These are phyloP conservation scores for Asbolus verrucosus DNA, from an alignment of 1,140 invertebrate genomes.

Conservation along the genomic window DNA sequence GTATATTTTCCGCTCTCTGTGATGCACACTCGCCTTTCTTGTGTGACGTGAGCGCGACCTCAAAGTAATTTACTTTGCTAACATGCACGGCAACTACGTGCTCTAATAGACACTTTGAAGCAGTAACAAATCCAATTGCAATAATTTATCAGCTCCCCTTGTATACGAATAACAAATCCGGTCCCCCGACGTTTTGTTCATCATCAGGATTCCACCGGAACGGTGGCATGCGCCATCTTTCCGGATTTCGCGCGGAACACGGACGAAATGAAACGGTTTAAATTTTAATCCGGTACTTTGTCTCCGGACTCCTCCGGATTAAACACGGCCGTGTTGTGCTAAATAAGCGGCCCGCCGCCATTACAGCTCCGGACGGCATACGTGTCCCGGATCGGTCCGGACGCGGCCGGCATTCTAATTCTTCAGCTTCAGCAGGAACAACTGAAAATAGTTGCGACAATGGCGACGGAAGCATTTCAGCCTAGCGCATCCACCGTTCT, in stretches of 20 bases:
- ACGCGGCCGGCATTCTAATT: background rate
- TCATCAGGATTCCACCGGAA: slow-evolving; percentile 21
- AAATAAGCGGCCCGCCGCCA: background rate
- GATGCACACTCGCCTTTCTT: no score
- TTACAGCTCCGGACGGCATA: background rate
- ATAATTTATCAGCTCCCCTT: background rate
- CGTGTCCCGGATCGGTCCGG: background rate
- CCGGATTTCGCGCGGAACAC: slow-evolving; percentile 30
- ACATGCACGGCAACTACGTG: background rate
- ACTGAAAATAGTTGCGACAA: no score
- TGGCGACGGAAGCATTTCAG: no score
- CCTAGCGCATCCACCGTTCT: no score
- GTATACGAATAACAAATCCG: no score
- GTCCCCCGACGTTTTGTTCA: no score
- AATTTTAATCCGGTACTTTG: slow-evolving; percentile 33
- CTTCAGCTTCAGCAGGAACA: no score
- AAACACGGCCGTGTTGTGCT: slow-evolving; percentile 18
- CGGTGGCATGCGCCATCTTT: slow-evolving; percentile 17
- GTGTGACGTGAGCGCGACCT: no score
- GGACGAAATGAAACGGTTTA: slow-evolving; percentile 36
- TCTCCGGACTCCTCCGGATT: slow-evolving; percentile 17
- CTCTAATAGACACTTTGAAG: slow-evolving; percentile 13
- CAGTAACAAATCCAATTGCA: background rate
- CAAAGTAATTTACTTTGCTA: background rate
- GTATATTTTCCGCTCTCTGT: no score